Conservation (phyloP, 2,888 invertebrate species). For the Apamea sordens region DNA sequence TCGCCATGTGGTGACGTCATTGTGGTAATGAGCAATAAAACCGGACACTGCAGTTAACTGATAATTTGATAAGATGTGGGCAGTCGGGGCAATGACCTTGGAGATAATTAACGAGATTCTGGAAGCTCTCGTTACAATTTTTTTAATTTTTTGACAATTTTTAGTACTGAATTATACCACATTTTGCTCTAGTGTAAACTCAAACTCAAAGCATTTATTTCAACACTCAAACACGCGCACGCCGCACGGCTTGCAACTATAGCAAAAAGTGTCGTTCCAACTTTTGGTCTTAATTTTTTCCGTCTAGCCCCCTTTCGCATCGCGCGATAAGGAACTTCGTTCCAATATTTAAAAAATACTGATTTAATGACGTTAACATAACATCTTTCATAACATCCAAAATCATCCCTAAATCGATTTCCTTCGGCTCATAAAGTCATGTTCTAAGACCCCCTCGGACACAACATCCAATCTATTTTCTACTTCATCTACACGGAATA, state of each 20-base stretch:
- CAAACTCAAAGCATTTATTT: too few relatives aligned
- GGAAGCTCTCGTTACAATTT: neutral
- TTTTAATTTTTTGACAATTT: neutral
- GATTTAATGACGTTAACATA: conserved; percentile 6
- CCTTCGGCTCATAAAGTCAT: conserved; percentile 40
- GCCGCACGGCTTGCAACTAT: too few relatives aligned
- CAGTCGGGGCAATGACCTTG: conserved; percentile 7
- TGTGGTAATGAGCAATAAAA: conserved; percentile 44
- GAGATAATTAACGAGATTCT: neutral
- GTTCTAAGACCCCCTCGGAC: conserved; percentile 20
- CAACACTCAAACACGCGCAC: too few relatives aligned
- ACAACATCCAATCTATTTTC: neutral
- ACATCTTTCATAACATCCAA: neutral
- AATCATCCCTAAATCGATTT: conserved; percentile 48
- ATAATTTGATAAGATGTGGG: conserved; percentile 17
- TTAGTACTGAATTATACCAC: too few relatives aligned
- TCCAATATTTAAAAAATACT: too few relatives aligned
- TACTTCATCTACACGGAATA: neutral
- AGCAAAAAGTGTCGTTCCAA: too few relatives aligned
- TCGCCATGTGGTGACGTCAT: conserved; percentile 34
- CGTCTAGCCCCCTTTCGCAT: too few relatives aligned
- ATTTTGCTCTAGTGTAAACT: too few relatives aligned
- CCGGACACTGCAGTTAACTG: conserved; percentile 40
- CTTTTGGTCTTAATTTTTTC: too few relatives aligned
- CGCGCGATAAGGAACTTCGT: too few relatives aligned